Conservation (phyloP, 2,888 invertebrate genomes). For the Marasmarcha lunaedactyla region DNA sequence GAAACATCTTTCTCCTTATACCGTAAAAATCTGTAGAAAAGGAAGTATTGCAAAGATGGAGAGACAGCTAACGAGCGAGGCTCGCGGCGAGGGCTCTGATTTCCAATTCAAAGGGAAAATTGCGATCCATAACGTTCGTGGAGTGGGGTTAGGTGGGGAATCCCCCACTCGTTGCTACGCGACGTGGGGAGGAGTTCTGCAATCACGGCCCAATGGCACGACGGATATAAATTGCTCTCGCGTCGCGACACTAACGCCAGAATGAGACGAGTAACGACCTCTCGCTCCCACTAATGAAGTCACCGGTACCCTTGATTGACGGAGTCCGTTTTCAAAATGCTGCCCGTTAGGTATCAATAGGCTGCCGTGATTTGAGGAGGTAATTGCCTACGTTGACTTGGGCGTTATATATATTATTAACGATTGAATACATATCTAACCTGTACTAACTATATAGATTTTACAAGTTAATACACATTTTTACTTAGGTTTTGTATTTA, state of each 20-base stretch:
- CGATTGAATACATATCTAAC: too few relatives aligned
- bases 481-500: too few relatives aligned
- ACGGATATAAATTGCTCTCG: slow-evolving; percentile 71
- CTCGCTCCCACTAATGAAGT: slow-evolving; percentile 62
- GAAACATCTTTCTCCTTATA: slow-evolving; percentile 48
- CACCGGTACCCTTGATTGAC: slow-evolving; percentile 62
- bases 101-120: slow-evolving; percentile 72
- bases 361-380: slow-evolving; percentile 49
- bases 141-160: slow-evolving; percentile 32
- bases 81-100: slow-evolving; percentile 63
- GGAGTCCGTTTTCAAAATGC: slow-evolving; percentile 56
- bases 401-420: neutral
- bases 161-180: slow-evolving; percentile 70
- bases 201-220: slow-evolving; percentile 72
- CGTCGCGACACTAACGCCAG: slow-evolving; percentile 53
- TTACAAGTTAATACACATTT: too few relatives aligned
- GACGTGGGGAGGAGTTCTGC: slow-evolving; percentile 74
- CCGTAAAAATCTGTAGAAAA: slow-evolving; percentile 58
- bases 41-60: slow-evolving; percentile 57
- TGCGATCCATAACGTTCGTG: slow-evolving; percentile 65
- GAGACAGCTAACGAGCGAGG: slow-evolving; percentile 54
- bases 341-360: slow-evolving; percentile 48
- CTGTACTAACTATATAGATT: too few relatives aligned
- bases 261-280: slow-evolving; percentile 32
- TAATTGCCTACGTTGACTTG: slow-evolving; percentile 25